phyloP scores from a whole-genome alignment of 2,113 vertebrate species.

The Bagarius yarrelli region DNA sequence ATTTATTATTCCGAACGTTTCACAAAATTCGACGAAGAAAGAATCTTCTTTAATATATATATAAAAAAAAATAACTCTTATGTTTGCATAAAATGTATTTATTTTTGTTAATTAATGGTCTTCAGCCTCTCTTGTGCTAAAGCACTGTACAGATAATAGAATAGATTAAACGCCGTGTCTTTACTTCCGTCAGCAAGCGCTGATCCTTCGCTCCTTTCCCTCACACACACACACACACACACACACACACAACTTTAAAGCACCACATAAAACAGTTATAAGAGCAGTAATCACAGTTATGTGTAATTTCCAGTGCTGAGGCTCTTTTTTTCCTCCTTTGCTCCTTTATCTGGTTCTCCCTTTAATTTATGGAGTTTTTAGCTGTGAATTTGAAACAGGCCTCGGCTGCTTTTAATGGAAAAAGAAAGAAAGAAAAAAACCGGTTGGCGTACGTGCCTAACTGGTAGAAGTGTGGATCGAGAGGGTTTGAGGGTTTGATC shows the following conservation, averaged over 20 bases:
- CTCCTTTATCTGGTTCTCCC: constrained; percentile 68
- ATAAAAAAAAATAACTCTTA: too few relatives aligned
- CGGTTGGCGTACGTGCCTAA: constrained; percentile 60
- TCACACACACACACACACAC: not conserved
- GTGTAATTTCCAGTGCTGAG: constrained; percentile 56
- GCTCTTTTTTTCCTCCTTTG: constrained; percentile 52
- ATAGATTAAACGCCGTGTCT: not conserved
- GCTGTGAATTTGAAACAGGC: constrained; percentile 69
- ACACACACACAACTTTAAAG: not conserved
- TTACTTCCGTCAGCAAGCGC: not conserved
- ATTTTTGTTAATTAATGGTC: too few relatives aligned
- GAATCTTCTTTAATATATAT: too few relatives aligned
- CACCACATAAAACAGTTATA: constrained; percentile 67
- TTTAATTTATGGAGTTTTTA: constrained; percentile 70
- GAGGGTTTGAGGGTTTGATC: constrained; percentile 70
- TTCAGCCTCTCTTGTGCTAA: not conserved
- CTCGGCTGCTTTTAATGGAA: constrained; percentile 67
- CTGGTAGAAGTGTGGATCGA: constrained; percentile 56
- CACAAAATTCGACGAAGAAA: too few relatives aligned
- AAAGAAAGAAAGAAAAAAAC: not conserved
- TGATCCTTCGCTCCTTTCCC: not conserved
- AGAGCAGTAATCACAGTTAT: constrained; percentile 72
- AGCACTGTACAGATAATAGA: not conserved
- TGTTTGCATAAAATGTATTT: too few relatives aligned
- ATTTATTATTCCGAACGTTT: too few relatives aligned